Conservation (phyloP, 1,140 invertebrate species). For the Drosophila varians region DNA sequence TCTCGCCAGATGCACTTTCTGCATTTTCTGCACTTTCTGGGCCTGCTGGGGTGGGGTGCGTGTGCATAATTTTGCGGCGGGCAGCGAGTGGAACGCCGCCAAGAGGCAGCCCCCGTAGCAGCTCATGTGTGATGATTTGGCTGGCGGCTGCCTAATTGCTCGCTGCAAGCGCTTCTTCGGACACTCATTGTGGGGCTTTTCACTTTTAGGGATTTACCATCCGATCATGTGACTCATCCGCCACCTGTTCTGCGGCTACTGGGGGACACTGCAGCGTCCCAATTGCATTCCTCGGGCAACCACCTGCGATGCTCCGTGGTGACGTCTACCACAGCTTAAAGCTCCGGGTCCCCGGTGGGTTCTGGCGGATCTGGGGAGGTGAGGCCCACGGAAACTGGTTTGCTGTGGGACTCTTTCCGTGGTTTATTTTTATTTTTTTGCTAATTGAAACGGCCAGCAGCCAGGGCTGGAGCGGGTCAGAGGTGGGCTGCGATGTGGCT, state of each 20-base stretch:
- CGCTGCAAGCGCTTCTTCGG: slow-evolving; percentile 3
- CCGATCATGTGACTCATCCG: slow-evolving; percentile 28
- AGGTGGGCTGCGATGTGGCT: slow-evolving; percentile 25
- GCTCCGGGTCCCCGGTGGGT: slow-evolving; percentile 4
- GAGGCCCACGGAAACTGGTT: slow-evolving; percentile 42
- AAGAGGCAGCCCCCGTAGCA: slow-evolving; percentile 17
- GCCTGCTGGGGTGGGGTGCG: too few species aligned
- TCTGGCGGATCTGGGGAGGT: too few species aligned
- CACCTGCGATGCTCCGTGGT: slow-evolving; percentile 1
- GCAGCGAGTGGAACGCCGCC: slow-evolving; percentile 50
- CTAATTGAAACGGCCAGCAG: slow-evolving; percentile 48
- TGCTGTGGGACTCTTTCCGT: slow-evolving; percentile 16
- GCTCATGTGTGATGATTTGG: slow-evolving; percentile 32
- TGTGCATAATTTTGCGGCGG: slow-evolving; percentile 68
- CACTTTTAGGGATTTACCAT: slow-evolving; percentile 28
- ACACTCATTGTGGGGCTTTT: slow-evolving; percentile 22
- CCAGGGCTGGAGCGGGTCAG: slow-evolving; percentile 5
- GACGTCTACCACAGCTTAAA: slow-evolving; percentile 40
- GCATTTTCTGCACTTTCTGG: too few species aligned
- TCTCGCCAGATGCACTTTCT: slow-evolving; percentile 34
- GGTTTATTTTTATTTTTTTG: slow-evolving; percentile 45
- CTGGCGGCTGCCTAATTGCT: slow-evolving; percentile 22
- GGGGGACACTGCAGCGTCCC: not conserved
- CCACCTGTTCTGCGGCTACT: not conserved
- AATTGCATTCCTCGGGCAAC: slow-evolving; percentile 26